A percentile compares a stretch with the other conserved stretches of the same genome.
These are phyloP conservation scores for Melozone crissalis DNA, from an alignment of 2,113 vertebrate genomes.

Conservation along the genomic window DNA sequence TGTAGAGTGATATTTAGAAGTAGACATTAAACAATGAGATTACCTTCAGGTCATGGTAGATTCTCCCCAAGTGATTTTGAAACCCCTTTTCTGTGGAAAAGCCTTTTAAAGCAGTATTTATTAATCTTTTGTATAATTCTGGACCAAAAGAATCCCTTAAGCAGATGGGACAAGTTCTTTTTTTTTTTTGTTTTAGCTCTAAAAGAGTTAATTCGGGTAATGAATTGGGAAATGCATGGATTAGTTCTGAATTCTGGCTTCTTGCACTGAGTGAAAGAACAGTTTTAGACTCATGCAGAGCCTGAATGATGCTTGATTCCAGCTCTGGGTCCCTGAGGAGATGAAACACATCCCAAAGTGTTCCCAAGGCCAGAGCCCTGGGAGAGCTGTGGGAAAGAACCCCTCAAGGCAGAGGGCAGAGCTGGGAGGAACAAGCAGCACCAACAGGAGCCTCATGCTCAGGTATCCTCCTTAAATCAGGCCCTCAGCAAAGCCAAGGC, in stretches of 20 bases:
- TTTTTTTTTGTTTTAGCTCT: background rate
- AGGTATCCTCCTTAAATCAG: background rate
- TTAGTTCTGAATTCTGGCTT: background rate
- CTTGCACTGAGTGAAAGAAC: background rate
- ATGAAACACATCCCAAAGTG: background rate
- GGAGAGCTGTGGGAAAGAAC: background rate
- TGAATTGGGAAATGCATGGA: background rate
- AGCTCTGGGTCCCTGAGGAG: background rate
- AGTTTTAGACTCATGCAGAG: background rate
- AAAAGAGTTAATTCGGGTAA: background rate
- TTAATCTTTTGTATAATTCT: background rate
- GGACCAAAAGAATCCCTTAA: background rate
- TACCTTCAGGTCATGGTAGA: background rate
- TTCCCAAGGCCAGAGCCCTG: background rate
- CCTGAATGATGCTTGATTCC: background rate
- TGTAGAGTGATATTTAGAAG: background rate
- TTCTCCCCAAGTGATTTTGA: background rate
- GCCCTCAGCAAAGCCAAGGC: background rate
- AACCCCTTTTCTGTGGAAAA: background rate
- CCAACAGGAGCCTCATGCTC: background rate
- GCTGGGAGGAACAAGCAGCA: background rate
- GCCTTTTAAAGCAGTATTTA: background rate
- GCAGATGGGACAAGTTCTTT: background rate
- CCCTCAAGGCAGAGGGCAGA: background rate
- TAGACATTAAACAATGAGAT: background rate